Conservation (phyloP, 2,888 invertebrate species). For the Drosophila limbata region DNA sequence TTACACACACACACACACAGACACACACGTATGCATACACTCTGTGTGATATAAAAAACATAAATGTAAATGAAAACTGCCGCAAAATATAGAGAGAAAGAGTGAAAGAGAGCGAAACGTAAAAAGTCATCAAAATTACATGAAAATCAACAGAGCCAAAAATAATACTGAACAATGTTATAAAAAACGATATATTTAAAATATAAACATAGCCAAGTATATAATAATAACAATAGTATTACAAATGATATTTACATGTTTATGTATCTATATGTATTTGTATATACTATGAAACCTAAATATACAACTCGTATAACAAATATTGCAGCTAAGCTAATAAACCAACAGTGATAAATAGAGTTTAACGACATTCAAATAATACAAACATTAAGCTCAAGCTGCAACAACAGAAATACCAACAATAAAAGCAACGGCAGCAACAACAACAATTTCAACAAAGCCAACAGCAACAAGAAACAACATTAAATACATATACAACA, state of each 20-base stretch:
- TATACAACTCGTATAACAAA: constrained; percentile 10
- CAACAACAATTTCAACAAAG: constrained; percentile 14
- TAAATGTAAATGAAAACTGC: constrained; percentile 28
- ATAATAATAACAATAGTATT: constrained; percentile 2
- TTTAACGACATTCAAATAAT: constrained; percentile 58
- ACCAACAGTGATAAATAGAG: constrained; percentile 41
- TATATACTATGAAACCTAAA: not conserved
- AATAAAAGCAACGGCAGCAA: constrained; percentile 11
- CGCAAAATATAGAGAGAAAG: not conserved
- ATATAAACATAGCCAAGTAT: not conserved
- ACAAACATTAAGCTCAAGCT: constrained; percentile 28
- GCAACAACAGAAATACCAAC: constrained; percentile 8
- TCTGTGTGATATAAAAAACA: constrained; percentile 9
- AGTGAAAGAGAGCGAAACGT: not conserved
- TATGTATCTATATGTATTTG: not conserved
- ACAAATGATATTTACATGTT: not conserved
- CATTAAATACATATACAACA: constrained; percentile 35
- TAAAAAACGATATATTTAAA: not conserved
- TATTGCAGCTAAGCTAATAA: constrained; percentile 17
- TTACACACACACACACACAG: constrained; percentile 13
- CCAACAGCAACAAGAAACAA: constrained; percentile 31
- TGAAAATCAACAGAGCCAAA: constrained; percentile 11
- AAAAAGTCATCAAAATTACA: constrained; percentile 6
- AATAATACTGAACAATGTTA: not conserved
- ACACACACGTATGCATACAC: constrained; percentile 12